Evolutionary conservation across 1,140 invertebrate species (phyloP).

Genomic region (Cherax destructor): DNA sequence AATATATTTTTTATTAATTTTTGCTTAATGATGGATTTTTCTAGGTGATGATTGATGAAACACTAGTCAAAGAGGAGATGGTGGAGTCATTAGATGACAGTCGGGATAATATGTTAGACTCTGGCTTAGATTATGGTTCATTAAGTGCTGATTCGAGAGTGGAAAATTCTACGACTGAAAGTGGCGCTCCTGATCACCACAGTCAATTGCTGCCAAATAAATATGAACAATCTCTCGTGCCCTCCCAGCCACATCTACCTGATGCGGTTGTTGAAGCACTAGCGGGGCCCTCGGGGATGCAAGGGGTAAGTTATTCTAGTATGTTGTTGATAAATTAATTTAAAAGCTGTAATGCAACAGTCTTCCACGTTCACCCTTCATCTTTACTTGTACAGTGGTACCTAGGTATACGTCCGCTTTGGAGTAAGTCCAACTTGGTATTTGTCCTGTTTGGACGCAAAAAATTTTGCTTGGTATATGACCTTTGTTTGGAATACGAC

Average conservation of each 20-base stretch:
- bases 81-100: constrained; percentile 35
- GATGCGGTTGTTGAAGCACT: constrained; percentile 50
- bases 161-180: constrained; percentile 42
- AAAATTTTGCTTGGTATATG: too few relatives aligned
- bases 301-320: constrained; percentile 46
- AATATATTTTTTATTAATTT: too few relatives aligned
- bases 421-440: too few relatives aligned
- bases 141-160: constrained; percentile 35
- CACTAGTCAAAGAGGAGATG: constrained; percentile 64
- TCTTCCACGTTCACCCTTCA: too few relatives aligned
- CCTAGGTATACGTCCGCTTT: too few relatives aligned
- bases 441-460: too few relatives aligned
- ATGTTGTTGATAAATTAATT: too few relatives aligned
- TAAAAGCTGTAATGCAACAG: too few relatives aligned
- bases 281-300: constrained; percentile 57
- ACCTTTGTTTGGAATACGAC: too few relatives aligned
- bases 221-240: constrained; percentile 38
- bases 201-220: constrained; percentile 47
- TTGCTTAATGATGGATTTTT: neutral
- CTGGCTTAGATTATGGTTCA: constrained; percentile 51
- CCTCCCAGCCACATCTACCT: constrained; percentile 29
- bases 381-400: too few relatives aligned
- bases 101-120: constrained; percentile 29
- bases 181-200: constrained; percentile 21
- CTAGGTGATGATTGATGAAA: constrained; percentile 56